Evolutionary conservation across 2,113 vertebrate species (phyloP), one percentile per base, ranked within the genome.

Genomic region (Raja brachyura): DNA sequence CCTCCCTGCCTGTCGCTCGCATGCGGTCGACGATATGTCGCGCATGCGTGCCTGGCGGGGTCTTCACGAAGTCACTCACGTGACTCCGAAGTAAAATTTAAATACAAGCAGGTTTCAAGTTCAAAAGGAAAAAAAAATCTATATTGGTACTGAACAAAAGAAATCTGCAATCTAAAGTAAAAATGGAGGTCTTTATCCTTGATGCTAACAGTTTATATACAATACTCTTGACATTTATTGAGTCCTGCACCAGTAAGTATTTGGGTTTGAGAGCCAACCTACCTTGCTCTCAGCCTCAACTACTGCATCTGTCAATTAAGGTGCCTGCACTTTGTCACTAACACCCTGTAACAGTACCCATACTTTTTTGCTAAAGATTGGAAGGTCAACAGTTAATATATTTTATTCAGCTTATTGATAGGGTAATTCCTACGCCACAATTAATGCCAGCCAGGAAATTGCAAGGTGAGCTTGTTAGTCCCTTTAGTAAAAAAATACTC

Each of bases 391-490:
- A 48, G 33, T 73, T 73, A 48, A 92, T 68, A 92, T 70, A 73
- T 92, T 92, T 92, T 48, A 73, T 48, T 92, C 88, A 92, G n/a
- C 33, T 92, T 73, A 92, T 92, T 92, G 63, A 92, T 73, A 66
- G 61, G 68, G 4, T 8, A 73, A 22, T 66, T 33, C 79, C 39
- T 54, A 22, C 16, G 54, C 31, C 88, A 48, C 61, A 70, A 70
- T 48, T 73, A 92, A 39, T 92, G 10, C 59, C 14, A 88, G 66
- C 88, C 88, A 92, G 66, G 63, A 73, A 92, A 73, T 92, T 68
- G n/a, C 39, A 88, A 33, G 63, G 66, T 70, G 66, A 92, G 63
- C 66, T 39, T 48, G 18, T 73, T 48, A 48, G 88, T 92, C 88
- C 33, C 83, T 88, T 48, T 92, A 66, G 66, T 92, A 20, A 92